Percentiles rank a stretch among this genome's conserved stretches.
phyloP scores from a whole-genome alignment of 2,888 invertebrate genomes.

The Alcis repandata region DNA sequence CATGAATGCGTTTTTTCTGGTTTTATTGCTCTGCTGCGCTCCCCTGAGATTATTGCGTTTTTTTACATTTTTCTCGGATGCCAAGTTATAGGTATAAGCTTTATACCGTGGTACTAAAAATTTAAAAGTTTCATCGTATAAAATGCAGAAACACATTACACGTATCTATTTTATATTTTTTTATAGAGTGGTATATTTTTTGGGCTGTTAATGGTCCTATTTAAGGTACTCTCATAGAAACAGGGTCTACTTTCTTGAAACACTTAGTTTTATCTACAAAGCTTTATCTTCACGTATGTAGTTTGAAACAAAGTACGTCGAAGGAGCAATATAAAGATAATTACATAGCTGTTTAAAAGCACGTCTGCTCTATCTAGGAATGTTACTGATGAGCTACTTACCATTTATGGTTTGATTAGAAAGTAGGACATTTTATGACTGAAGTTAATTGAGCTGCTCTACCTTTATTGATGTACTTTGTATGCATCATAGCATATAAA shows the following conservation, averaged over 20 bases:
- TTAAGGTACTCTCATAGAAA: too few species aligned
- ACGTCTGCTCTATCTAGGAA: slow-evolving; percentile 6
- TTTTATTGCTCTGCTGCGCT: not conserved
- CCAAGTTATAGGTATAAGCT: too few species aligned
- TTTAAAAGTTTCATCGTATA: too few species aligned
- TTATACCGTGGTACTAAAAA: too few species aligned
- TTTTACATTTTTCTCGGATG: too few species aligned
- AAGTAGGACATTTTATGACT: slow-evolving; percentile 8
- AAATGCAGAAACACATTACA: too few species aligned
- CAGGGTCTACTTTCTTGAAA: too few species aligned
- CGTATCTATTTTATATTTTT: not conserved
- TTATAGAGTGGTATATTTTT: too few species aligned
- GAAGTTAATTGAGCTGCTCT: not conserved
- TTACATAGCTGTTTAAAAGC: slow-evolving; percentile 3
- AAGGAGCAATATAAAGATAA: not conserved
- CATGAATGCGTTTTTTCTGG: slow-evolving; percentile 11
- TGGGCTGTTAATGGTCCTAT: too few species aligned
- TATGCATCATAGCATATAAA: not conserved
- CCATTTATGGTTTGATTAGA: not conserved
- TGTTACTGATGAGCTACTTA: slow-evolving; percentile 6
- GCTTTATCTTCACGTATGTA: not conserved
- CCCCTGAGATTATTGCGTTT: too few species aligned
- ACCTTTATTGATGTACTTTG: not conserved
- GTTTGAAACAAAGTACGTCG: not conserved
- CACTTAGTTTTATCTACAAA: not conserved